phyloP scores from a whole-genome alignment of 2,113 vertebrate species.

The Colaptes auratus region DNA sequence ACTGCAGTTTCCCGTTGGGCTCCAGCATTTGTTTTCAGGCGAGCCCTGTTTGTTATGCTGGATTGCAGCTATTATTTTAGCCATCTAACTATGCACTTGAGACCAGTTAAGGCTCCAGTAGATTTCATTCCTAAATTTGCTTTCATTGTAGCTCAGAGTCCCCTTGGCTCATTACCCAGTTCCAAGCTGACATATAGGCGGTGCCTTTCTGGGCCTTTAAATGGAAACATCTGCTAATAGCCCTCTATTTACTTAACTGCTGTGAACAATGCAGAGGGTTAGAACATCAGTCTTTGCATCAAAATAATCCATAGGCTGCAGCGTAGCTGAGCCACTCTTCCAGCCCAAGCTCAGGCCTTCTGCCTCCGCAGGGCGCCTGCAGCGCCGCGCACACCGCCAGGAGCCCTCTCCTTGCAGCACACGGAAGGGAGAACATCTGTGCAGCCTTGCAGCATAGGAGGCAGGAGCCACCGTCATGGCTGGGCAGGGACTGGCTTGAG shows the following conservation, averaged over 20 bases:
- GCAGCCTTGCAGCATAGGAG: not conserved
- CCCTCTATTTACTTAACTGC: conserved; percentile 51
- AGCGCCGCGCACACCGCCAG: not conserved
- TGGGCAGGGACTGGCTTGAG: too few species aligned
- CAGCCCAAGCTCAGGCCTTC: not conserved
- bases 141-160: conserved; percentile 46
- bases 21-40: conserved; percentile 46
- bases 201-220: conserved; percentile 54
- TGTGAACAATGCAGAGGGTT: conserved; percentile 29
- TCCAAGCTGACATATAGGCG: conserved; percentile 25
- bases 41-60: conserved; percentile 63
- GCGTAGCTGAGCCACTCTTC: not conserved
- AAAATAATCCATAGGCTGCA: not conserved
- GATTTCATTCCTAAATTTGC: conserved; percentile 44
- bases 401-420: not conserved
- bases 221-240: conserved; percentile 64
- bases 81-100: conserved; percentile 54
- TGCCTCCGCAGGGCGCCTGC: not conserved
- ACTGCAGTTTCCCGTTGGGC: conserved; percentile 32
- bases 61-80: conserved; percentile 60
- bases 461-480: not conserved
- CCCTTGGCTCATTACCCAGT: conserved; percentile 40
- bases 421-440: not conserved
- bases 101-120: conserved; percentile 53
- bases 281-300: not conserved